These are phyloP conservation scores for Dromas ardeola DNA, from an alignment of 2,113 vertebrate species.

Conservation along the genomic window DNA sequence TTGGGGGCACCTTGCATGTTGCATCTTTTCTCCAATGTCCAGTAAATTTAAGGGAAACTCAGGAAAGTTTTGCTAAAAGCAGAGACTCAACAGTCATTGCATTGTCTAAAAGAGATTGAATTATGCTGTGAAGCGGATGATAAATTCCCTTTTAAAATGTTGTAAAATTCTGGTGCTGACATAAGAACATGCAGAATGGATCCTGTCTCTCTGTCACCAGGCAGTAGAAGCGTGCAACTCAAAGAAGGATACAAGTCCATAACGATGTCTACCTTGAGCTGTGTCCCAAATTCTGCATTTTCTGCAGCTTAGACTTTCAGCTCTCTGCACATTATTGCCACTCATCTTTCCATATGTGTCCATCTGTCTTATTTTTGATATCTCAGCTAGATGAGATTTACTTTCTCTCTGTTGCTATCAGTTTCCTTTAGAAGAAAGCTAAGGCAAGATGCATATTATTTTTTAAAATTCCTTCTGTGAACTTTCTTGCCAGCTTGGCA, in stretches of 20 bases:
- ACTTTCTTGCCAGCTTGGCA: neutral
- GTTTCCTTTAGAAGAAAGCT: neutral
- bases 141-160: neutral
- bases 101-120: neutral
- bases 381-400: neutral
- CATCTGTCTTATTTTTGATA: neutral
- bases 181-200: neutral
- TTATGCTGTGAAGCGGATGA: neutral
- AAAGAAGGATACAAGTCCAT: neutral
- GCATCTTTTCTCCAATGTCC: neutral
- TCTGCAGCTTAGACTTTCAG: neutral
- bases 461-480: neutral
- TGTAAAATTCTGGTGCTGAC: neutral
- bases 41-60: neutral
- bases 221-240: neutral
- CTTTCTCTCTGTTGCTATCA: neutral
- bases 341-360: neutral
- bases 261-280: neutral
- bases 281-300: neutral
- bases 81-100: neutral
- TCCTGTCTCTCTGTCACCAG: neutral
- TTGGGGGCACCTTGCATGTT: neutral
- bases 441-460: neutral
- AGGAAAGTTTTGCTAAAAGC: neutral
- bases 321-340: neutral